phyloP scores from a whole-genome alignment of 2,113 vertebrate genomes.

The Hemiscyllium ocellatum region DNA sequence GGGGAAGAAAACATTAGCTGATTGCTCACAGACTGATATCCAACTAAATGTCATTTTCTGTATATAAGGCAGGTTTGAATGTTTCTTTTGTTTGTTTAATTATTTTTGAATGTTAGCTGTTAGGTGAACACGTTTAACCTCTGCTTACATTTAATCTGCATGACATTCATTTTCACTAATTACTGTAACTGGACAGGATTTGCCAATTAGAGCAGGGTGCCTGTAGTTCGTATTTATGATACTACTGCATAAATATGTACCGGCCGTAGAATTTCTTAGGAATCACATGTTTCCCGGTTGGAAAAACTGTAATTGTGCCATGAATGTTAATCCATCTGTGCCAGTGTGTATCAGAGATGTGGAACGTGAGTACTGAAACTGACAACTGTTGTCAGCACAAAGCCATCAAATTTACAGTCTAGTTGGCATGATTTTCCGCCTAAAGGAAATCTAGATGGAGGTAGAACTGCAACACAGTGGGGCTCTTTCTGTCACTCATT shows the following conservation, averaged over 20 bases:
- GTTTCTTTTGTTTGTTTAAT: conserved; percentile 2
- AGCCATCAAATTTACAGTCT: not conserved
- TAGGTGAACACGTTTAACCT: not conserved
- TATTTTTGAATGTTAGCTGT: conserved; percentile 9
- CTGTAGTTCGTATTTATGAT: not conserved
- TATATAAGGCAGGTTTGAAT: not conserved
- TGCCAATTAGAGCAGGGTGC: not conserved
- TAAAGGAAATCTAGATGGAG: not conserved
- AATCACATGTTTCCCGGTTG: not conserved
- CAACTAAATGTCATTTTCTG: not conserved
- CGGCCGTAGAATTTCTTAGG: not conserved
- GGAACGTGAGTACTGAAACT: too few relatives aligned
- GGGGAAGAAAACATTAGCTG: conserved; percentile 6
- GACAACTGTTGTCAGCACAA: not conserved
- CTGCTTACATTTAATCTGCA: not conserved
- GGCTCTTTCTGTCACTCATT: not conserved
- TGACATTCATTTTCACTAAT: not conserved
- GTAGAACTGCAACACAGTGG: not conserved
- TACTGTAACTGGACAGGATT: not conserved
- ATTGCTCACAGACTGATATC: conserved; percentile 9
- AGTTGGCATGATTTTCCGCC: not conserved
- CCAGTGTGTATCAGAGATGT: not conserved
- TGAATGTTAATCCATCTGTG: not conserved
- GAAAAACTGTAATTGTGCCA: not conserved
- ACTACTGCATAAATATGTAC: not conserved